Percentiles rank a stretch among this genome's conserved stretches.
Conservation (phyloP, 2,797 vertebrate species). For the Heliangelus exortis region DNA sequence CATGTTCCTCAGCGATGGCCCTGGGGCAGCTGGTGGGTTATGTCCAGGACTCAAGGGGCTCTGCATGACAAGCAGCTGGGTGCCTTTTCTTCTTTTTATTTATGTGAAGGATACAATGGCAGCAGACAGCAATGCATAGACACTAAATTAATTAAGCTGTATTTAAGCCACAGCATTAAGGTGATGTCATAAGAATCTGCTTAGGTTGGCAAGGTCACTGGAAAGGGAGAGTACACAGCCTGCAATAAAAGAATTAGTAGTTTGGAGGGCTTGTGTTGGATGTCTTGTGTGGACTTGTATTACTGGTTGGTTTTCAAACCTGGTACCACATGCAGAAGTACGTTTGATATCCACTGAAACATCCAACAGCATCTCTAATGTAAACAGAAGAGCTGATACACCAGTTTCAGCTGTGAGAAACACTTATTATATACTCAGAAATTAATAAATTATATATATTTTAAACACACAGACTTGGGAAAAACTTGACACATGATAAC, state of each 20-base stretch:
- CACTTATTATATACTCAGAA: not conserved
- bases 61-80: conserved; percentile 52
- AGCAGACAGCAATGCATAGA: conserved; percentile 42
- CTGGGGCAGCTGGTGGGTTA: not conserved
- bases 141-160: conserved; percentile 54
- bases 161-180: conserved; percentile 71
- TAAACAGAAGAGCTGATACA: not conserved
- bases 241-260: not conserved
- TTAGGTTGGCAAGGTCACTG: conserved; percentile 70
- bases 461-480: not conserved
- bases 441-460: not conserved
- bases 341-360: not conserved
- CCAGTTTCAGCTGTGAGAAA: not conserved
- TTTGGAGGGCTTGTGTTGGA: not conserved
- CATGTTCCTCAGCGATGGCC: conserved; percentile 61
- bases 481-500: not conserved
- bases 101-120: conserved; percentile 60
- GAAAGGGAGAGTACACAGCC: conserved; percentile 52
- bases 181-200: conserved; percentile 67
- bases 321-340: not conserved
- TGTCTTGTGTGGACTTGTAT: not conserved
- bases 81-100: conserved; percentile 45
- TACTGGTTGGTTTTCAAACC: not conserved
- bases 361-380: not conserved
- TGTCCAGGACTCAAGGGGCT: not conserved